Evolutionary conservation across 2,797 vertebrate species (phyloP), one percentile per base, ranked within the genome.

Genomic region (Melanotaenia trifasciata): DNA sequence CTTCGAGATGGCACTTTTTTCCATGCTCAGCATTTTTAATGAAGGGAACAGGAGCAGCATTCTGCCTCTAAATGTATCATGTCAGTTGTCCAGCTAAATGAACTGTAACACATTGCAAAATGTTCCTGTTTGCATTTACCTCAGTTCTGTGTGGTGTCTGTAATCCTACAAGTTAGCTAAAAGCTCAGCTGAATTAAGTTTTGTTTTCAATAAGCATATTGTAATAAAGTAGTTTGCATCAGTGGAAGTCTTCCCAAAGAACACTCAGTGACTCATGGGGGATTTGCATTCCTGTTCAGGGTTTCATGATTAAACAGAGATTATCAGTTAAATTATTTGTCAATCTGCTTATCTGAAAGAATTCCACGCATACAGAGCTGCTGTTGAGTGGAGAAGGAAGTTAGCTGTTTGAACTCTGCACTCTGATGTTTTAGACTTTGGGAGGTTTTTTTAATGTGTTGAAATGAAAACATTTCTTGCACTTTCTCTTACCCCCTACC

Each of bases 81-180:
- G 75, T 72, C 65, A 33, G 14, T 51, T 83, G 80, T 87, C 67
- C 83, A 73, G 81, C 59, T 85, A 77, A 87, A 62, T 85, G 74
- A 83, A 72, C 81, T 58, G 73, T 50, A 58, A 45, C 76, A 73
- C 84, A 88, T 81, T 80, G 71, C 80, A 85, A 68, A 76, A 64
- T 38, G 51, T n/a, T 64, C 72, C 61, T 72, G 69, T 76, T 70
- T 84, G 64, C 80, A 67, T 88, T 80, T 76, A 74, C 70, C 75
- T 78, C 68, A 33, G 32, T 76, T 72, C 69, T 70, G 40, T 59
- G 0, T 47, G 53, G 18, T 69, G 63, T 73, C 76, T 70, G 47
- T 60, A 70, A 84, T 82, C 80, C 58, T 43, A 61, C 58, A 65
- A 88, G 60, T 84, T 84, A 88, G 78, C 80, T 47, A 28, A 84